Evolutionary conservation across 2,113 vertebrate genomes (phyloP).

Genomic region (Pionites leucogaster): DNA sequence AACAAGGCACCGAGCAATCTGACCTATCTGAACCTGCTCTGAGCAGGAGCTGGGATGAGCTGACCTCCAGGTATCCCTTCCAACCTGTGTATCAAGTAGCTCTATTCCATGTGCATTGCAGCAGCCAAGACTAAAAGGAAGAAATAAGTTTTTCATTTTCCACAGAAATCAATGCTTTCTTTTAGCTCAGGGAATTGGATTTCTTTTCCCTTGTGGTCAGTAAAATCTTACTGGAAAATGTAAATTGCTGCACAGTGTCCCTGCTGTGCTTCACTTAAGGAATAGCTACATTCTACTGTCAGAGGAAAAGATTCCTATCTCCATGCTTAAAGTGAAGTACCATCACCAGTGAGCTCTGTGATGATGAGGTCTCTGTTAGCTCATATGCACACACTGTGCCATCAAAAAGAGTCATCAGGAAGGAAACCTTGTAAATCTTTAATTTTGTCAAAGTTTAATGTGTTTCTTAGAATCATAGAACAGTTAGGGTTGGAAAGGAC

Average conservation of each 20-base stretch:
- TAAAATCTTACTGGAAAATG: neutral
- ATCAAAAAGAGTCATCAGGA: neutral
- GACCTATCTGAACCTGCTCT: neutral
- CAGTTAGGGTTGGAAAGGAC: no score
- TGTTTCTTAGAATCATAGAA: neutral
- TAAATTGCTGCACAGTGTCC: neutral
- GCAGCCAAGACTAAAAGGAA: neutral
- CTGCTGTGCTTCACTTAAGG: neutral
- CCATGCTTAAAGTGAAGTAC: neutral
- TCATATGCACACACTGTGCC: neutral
- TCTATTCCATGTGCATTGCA: neutral
- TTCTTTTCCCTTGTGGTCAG: neutral
- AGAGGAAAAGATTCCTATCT: neutral
- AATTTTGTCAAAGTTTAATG: neutral
- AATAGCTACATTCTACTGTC: neutral
- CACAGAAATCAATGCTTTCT: neutral
- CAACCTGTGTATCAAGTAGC: neutral
- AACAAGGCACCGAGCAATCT: neutral
- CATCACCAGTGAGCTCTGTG: neutral
- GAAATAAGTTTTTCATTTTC: neutral
- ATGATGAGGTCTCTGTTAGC: neutral
- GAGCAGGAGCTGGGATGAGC: neutral
- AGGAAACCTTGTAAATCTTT: neutral
- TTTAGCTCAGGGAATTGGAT: neutral
- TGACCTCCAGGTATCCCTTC: neutral